Conservation (phyloP, 2,888 invertebrate genomes). For the Macrosiphum euphorbiae region DNA sequence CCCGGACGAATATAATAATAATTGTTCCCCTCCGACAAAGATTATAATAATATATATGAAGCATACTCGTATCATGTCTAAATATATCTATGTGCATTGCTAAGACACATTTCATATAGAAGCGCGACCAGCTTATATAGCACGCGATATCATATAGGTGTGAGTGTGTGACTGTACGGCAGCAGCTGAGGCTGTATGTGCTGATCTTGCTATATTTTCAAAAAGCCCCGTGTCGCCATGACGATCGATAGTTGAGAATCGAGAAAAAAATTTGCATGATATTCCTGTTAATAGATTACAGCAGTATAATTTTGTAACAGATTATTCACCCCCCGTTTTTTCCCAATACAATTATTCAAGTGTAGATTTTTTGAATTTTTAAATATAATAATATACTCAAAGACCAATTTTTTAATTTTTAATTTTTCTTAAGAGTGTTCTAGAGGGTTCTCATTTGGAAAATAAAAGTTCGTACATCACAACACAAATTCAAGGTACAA, state of each 20-base stretch:
- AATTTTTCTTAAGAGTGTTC: too few relatives aligned
- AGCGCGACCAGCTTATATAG: background rate
- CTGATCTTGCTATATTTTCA: background rate
- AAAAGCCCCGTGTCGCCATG: background rate
- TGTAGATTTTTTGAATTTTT: too few relatives aligned
- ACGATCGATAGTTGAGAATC: background rate
- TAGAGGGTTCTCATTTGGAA: too few relatives aligned
- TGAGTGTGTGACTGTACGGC: background rate
- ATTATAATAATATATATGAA: background rate
- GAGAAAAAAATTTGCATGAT: background rate
- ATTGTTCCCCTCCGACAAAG: constrained; percentile 4
- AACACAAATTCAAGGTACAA: too few relatives aligned
- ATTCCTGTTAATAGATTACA: background rate
- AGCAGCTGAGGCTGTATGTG: background rate
- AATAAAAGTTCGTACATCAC: too few relatives aligned
- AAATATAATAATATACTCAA: too few relatives aligned
- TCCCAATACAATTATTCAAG: too few relatives aligned
- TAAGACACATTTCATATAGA: background rate
- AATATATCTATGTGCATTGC: background rate
- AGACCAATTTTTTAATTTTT: too few relatives aligned
- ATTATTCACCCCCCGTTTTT: too few relatives aligned
- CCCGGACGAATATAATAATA: background rate
- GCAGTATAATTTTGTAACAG: background rate
- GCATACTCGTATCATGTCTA: background rate
- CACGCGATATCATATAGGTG: background rate